A percentile compares a stretch with the other conserved stretches of the same genome.
Conservation (phyloP, 2,113 vertebrate species). For the Syngnathus scovelli region DNA sequence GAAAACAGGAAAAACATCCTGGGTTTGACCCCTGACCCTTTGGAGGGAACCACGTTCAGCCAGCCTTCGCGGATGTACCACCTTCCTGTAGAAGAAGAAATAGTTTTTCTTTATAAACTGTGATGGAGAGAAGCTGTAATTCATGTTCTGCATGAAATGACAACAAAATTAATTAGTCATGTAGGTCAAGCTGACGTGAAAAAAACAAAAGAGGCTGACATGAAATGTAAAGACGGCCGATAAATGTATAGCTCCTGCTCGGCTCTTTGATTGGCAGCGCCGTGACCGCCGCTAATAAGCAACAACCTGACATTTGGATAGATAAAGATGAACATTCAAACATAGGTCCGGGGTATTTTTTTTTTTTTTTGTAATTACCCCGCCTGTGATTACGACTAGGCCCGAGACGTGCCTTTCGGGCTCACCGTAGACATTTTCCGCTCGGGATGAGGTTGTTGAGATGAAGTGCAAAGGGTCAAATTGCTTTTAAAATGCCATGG, state of each 20-base stretch:
- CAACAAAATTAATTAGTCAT: constrained; percentile 22
- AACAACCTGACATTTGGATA: constrained; percentile 70
- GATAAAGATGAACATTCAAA: constrained; percentile 66
- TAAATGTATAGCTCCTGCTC: constrained; percentile 26
- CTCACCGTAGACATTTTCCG: constrained; percentile 56
- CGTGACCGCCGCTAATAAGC: constrained; percentile 64
- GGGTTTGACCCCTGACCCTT: constrained; percentile 70
- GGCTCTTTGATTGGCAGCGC: constrained; percentile 61
- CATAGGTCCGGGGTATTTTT: constrained; percentile 52
- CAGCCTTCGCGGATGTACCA: constrained; percentile 72
- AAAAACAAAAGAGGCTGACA: constrained; percentile 8
- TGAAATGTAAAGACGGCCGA: constrained; percentile 16
- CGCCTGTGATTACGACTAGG: constrained; percentile 56
- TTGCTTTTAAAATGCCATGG: constrained; percentile 70
- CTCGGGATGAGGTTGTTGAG: constrained; percentile 57
- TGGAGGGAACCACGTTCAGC: constrained; percentile 69
- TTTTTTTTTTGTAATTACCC: constrained; percentile 60
- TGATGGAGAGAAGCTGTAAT: neutral
- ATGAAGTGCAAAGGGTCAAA: constrained; percentile 66
- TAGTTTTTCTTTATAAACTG: neutral
- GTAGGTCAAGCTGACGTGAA: constrained; percentile 6
- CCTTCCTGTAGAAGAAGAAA: constrained; percentile 45
- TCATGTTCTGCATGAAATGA: constrained; percentile 15
- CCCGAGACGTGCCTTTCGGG: constrained; percentile 47
- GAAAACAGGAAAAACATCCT: constrained; percentile 89